Evolutionary conservation across 2,797 vertebrate genomes (phyloP).

Genomic region (Orientallactaga sibirica): DNA sequence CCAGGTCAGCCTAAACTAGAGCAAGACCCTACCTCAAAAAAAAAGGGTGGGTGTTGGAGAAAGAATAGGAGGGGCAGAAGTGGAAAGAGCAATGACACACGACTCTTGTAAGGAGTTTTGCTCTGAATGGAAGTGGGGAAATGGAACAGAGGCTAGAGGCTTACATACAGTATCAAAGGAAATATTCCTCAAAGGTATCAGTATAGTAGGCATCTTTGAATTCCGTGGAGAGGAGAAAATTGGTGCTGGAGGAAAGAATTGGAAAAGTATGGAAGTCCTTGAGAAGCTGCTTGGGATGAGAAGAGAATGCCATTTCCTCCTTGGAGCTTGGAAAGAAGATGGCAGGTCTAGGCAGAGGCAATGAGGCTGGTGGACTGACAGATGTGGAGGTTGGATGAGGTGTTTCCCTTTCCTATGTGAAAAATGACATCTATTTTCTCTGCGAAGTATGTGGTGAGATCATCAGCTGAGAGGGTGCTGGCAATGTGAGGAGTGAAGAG

Average conservation of each 20-base stretch:
- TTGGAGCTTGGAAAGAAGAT: background rate
- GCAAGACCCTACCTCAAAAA: too few species aligned
- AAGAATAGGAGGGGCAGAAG: background rate
- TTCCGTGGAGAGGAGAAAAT: background rate
- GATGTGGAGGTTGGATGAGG: background rate
- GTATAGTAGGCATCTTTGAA: background rate
- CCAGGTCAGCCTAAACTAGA: too few species aligned
- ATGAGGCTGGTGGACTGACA: background rate
- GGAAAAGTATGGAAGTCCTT: background rate
- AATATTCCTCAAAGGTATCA: background rate
- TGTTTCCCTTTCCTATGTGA: background rate
- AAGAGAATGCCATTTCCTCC: background rate
- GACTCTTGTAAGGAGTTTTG: conserved; percentile 2
- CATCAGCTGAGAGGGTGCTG: conserved; percentile 34
- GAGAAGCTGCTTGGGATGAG: background rate
- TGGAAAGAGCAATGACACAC: background rate
- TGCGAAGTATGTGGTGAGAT: background rate
- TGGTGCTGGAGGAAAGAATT: background rate
- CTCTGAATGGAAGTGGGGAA: conserved; percentile 42
- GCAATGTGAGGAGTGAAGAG: conserved; percentile 49
- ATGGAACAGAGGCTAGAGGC: background rate
- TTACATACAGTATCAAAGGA: background rate
- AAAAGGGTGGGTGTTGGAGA: background rate
- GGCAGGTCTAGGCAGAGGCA: background rate
- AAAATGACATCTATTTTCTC: conserved; percentile 29